These are phyloP conservation scores for Sclerodermus sp. DNA, from an alignment of 2,888 invertebrate genomes.

Conservation along the genomic window DNA sequence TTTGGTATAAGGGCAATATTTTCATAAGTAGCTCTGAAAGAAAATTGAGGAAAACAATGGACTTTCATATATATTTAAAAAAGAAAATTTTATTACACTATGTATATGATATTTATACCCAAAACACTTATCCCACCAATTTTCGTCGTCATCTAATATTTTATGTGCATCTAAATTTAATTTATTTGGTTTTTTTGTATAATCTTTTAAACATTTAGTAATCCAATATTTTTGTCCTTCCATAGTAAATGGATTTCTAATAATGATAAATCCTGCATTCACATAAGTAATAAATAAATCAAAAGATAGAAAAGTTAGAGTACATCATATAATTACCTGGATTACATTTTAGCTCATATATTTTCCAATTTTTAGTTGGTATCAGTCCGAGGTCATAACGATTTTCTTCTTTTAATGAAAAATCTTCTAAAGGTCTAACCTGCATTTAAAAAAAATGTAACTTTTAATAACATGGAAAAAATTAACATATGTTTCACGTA, in stretches of 20 bases:
- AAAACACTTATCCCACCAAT: constrained; percentile 70
- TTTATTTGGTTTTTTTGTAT: constrained; percentile 73
- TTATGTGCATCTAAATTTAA: constrained; percentile 67
- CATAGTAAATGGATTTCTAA: constrained; percentile 80
- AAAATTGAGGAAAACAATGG: constrained; percentile 4
- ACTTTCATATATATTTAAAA: constrained; percentile 4
- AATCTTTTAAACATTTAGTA: constrained; percentile 73
- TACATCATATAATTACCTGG: constrained; percentile 59
- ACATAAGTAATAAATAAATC: not conserved
- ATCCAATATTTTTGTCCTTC: constrained; percentile 84
- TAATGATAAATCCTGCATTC: constrained; percentile 79
- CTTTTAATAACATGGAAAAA: not conserved
- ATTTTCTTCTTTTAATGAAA: constrained; percentile 5
- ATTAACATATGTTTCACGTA: constrained; percentile 21
- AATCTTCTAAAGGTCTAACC: constrained; percentile 44
- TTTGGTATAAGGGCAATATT: constrained; percentile 55
- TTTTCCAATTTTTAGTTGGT: constrained; percentile 64
- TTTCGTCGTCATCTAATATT: constrained; percentile 52
- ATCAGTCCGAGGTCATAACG: constrained; percentile 55
- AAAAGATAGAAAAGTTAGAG: not conserved
- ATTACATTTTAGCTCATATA: constrained; percentile 64
- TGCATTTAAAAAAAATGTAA: constrained; percentile 29
- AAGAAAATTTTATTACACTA: not conserved
- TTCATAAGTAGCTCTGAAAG: constrained; percentile 24
- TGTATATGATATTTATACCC: constrained; percentile 41